phyloP scores from a whole-genome alignment of 1,140 invertebrate species.

The Cotesia glomerata region DNA sequence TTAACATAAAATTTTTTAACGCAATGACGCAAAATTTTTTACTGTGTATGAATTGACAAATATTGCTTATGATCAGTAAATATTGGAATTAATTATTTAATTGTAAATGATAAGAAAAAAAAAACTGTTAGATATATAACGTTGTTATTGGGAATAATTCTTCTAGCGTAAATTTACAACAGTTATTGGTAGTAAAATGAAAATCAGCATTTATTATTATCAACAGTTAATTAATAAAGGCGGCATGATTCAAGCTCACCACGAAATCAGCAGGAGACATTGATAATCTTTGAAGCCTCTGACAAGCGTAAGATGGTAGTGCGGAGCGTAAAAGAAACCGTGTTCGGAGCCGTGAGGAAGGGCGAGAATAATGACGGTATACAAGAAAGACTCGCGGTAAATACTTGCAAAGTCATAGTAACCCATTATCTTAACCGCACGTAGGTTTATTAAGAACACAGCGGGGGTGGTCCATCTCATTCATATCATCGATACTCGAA shows the following conservation, averaged over 20 bases:
- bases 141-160: no score
- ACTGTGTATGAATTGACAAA: no score
- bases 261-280: constrained; percentile 11
- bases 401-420: constrained; percentile 31
- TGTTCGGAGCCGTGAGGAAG: background rate
- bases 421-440: constrained; percentile 28
- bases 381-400: background rate
- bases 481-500: constrained; percentile 11
- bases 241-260: constrained; percentile 3
- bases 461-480: constrained; percentile 27
- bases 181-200: no score
- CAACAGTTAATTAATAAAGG: background rate
- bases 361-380: background rate
- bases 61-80: no score
- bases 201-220: background rate
- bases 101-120: no score
- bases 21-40: no score
- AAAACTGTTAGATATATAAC: no score
- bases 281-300: constrained; percentile 12
- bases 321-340: background rate
- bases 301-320: constrained; percentile 30
- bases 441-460: constrained; percentile 31
- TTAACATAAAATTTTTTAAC: no score
- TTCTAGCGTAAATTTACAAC: no score
- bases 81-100: no score